Percentiles rank a stretch among this genome's conserved stretches.
Evolutionary conservation across 2,797 vertebrate genomes (phyloP).

Genomic region (Leucoraja ocellata): DNA sequence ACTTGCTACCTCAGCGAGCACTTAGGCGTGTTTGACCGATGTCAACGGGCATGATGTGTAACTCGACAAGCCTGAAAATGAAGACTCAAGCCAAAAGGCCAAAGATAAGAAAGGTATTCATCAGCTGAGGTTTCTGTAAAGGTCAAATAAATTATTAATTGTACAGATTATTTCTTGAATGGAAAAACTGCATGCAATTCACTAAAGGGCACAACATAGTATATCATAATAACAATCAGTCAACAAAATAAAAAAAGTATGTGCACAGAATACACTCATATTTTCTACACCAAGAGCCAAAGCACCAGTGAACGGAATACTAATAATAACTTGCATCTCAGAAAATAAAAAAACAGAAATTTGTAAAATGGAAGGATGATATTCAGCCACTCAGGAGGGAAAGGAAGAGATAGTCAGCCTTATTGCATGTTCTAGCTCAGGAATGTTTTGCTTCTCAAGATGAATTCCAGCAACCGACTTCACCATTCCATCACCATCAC

Average conservation of each 20-base stretch:
- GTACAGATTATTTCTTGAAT: not conserved
- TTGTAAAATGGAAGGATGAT: too few species aligned
- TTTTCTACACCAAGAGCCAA: not conserved
- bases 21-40: not conserved
- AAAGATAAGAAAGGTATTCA: not conserved
- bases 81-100: not conserved
- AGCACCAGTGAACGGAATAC: not conserved
- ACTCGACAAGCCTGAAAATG: not conserved
- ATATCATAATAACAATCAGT: not conserved
- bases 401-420: too few species aligned
- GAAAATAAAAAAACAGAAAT: too few species aligned
- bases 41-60: not conserved
- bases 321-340: not conserved
- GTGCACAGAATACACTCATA: not conserved
- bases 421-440: too few species aligned
- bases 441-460: too few species aligned
- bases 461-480: too few species aligned
- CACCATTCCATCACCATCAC: too few species aligned
- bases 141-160: not conserved
- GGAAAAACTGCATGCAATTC: not conserved
- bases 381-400: too few species aligned
- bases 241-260: not conserved
- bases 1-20: not conserved
- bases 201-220: not conserved
- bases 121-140: not conserved